These are phyloP conservation scores for Microctonus hyperodae DNA, from an alignment of 2,888 invertebrate genomes.

Conservation along the genomic window DNA sequence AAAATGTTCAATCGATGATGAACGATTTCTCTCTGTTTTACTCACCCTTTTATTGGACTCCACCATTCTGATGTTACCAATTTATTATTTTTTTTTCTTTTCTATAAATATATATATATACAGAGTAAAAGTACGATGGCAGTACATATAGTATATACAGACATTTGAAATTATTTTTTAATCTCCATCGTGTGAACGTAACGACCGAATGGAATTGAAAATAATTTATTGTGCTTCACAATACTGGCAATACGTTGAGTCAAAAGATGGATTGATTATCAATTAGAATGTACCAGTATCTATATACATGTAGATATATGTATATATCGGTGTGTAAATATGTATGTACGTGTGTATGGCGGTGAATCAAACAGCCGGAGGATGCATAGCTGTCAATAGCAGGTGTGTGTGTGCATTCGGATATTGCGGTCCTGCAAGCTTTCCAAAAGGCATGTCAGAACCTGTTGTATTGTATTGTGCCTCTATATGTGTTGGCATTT, in stretches of 20 bases:
- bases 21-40: conserved; percentile 7
- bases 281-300: background rate
- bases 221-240: conserved; percentile 2
- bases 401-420: conserved; percentile 24
- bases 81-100: background rate
- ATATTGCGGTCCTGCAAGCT: conserved; percentile 11
- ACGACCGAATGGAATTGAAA: background rate
- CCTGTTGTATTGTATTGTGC: background rate
- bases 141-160: background rate
- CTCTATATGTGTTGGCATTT: background rate
- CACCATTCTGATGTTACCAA: background rate
- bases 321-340: background rate
- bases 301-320: background rate
- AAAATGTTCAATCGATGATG: conserved; percentile 19
- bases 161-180: background rate
- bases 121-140: background rate
- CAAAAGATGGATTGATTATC: conserved; percentile 4
- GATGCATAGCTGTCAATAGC: conserved; percentile 32
- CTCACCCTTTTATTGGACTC: background rate
- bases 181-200: background rate
- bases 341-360: conserved; percentile 13
- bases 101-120: background rate
- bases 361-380: conserved; percentile 24
- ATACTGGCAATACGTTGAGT: background rate
- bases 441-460: conserved; percentile 7